Conservation (phyloP, 2,888 invertebrate species). For the Tolmerus cingulatus region DNA sequence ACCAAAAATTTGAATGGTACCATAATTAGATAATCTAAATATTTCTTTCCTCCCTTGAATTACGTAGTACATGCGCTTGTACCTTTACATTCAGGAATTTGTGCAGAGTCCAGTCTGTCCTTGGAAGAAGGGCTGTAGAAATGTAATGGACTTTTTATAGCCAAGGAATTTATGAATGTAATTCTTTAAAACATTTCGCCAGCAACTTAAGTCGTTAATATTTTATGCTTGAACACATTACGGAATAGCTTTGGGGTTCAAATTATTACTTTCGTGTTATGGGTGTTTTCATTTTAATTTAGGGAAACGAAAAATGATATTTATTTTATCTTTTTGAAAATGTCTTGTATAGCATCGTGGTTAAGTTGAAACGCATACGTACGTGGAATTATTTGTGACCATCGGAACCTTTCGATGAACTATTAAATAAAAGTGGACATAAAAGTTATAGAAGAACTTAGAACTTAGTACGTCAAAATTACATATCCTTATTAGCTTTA, state of each 20-base stretch:
- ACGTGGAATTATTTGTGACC: background rate
- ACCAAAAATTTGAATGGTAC: background rate
- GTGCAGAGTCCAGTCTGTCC: background rate
- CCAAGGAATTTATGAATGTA: conserved; percentile 22
- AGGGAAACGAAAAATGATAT: background rate
- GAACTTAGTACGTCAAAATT: background rate
- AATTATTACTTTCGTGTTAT: conserved; percentile 22
- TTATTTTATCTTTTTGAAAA: background rate
- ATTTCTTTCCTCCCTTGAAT: background rate
- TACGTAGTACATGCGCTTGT: background rate
- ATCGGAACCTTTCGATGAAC: background rate
- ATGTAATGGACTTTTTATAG: conserved; percentile 29
- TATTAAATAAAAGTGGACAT: background rate
- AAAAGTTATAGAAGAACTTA: background rate
- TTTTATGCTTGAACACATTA: conserved; percentile 34
- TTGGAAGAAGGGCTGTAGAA: background rate
- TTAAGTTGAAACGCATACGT: background rate
- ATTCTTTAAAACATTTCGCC: conserved; percentile 13
- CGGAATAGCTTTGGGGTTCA: conserved; percentile 24
- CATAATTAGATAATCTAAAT: conserved; percentile 13
- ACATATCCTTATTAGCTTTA: background rate
- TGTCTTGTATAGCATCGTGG: background rate
- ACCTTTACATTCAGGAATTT: background rate
- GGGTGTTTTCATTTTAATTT: background rate
- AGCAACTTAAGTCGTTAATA: conserved; percentile 28